Conservation (phyloP, 1,140 invertebrate species). For the Drosophila gunungcola region DNA sequence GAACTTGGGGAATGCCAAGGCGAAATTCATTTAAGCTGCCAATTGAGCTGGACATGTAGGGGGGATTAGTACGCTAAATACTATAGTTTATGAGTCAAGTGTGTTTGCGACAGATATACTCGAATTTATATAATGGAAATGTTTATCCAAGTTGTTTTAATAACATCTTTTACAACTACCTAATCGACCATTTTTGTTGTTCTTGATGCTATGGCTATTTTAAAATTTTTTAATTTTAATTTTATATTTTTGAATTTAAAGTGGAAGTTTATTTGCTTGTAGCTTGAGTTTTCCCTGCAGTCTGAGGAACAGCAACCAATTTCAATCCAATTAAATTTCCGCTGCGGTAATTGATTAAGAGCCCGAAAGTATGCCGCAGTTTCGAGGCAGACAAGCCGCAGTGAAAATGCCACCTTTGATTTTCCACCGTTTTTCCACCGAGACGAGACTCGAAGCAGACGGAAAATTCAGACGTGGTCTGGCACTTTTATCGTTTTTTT, state of each 20-base stretch:
- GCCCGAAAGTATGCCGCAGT: constrained; percentile 45
- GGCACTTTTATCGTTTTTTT: constrained; percentile 20
- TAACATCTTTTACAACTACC: too few relatives aligned
- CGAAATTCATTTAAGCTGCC: constrained; percentile 46
- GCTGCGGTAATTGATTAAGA: constrained; percentile 12
- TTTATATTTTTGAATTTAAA: too few relatives aligned
- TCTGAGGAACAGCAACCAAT: constrained; percentile 6
- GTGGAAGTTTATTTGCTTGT: too few relatives aligned
- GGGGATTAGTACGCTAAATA: constrained; percentile 23
- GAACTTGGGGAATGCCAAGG: constrained; percentile 66
- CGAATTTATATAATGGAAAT: neutral
- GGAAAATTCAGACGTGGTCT: constrained; percentile 28
- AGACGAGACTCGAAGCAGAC: neutral
- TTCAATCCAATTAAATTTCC: constrained; percentile 10
- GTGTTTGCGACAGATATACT: neutral
- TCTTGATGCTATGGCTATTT: too few relatives aligned
- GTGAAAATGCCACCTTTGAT: neutral
- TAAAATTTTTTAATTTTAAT: too few relatives aligned
- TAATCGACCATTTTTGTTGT: too few relatives aligned
- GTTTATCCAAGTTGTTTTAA: too few relatives aligned
- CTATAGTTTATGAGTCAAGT: constrained; percentile 19
- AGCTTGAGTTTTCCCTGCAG: neutral
- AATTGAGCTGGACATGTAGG: constrained; percentile 25
- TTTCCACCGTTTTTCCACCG: constrained; percentile 13
- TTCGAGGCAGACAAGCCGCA: neutral